Evolutionary conservation across 2,797 vertebrate genomes (phyloP).

Genomic region (Sebastes iracundus): DNA sequence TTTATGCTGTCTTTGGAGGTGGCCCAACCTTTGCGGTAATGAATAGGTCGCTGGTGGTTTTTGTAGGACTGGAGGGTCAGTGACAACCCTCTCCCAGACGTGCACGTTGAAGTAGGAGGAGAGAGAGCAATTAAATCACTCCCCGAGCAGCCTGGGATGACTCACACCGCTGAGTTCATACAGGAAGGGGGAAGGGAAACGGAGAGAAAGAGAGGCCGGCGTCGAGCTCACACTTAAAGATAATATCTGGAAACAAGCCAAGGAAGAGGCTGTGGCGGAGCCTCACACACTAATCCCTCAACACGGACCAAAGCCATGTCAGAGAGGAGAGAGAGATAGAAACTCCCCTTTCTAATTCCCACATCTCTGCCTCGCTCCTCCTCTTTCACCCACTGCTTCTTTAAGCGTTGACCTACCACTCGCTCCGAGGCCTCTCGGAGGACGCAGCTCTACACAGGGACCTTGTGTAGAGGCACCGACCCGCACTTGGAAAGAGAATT

Average conservation of each 20-base stretch:
- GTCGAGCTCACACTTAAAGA: slow-evolving; percentile 65
- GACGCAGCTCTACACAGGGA: slow-evolving; percentile 28
- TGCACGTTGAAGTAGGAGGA: slow-evolving; percentile 48
- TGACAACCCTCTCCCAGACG: slow-evolving; percentile 47
- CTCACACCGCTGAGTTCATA: slow-evolving; percentile 70
- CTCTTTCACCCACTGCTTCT: slow-evolving; percentile 36
- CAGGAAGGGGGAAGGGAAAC: slow-evolving; percentile 38
- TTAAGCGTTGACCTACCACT: slow-evolving; percentile 45
- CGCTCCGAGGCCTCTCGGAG: slow-evolving; percentile 28
- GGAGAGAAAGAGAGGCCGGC: slow-evolving; percentile 29
- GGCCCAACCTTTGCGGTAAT: slow-evolving; percentile 46
- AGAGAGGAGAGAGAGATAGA: slow-evolving; percentile 53
- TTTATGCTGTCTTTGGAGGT: slow-evolving; percentile 44
- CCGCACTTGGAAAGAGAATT: slow-evolving; percentile 30
- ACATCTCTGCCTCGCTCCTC: slow-evolving; percentile 10
- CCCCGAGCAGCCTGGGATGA: slow-evolving; percentile 70
- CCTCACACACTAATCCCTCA: slow-evolving; percentile 62
- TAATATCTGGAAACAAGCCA: slow-evolving; percentile 73
- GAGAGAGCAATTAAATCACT: slow-evolving; percentile 78
- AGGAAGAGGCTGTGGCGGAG: slow-evolving; percentile 53
- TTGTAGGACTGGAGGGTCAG: slow-evolving; percentile 54
- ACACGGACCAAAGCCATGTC: slow-evolving; percentile 50
- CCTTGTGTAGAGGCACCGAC: slow-evolving; percentile 38
- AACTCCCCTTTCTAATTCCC: slow-evolving; percentile 28
- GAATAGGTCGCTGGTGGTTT: slow-evolving; percentile 48